Evolutionary conservation across 2,888 invertebrate species (phyloP).

Genomic region (Cheilosia scutellata): DNA sequence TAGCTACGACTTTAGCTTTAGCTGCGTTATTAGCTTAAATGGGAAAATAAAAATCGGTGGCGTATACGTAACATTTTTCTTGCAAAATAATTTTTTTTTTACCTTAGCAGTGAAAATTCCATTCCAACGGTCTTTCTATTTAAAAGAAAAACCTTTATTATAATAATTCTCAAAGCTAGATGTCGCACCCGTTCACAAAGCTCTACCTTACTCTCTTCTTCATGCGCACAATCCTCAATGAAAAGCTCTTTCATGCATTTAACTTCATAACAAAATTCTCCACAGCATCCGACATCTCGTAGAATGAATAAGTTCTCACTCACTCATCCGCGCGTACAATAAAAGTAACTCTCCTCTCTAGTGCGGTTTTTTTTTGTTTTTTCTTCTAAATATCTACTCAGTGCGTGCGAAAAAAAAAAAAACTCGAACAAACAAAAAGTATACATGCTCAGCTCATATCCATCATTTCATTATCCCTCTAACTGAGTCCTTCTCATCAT

Average conservation of each 20-base stretch:
- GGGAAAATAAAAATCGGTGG: neutral
- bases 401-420: constrained; percentile 41
- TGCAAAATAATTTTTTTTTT: neutral
- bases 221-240: constrained; percentile 46
- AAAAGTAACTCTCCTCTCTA: constrained; percentile 61
- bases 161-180: constrained; percentile 22
- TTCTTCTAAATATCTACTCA: constrained; percentile 29
- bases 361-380: constrained; percentile 31
- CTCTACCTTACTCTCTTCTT: constrained; percentile 6
- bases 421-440: neutral
- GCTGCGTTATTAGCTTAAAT: neutral
- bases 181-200: constrained; percentile 21
- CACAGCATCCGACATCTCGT: constrained; percentile 69
- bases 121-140: neutral
- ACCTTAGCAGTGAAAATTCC: neutral
- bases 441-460: constrained; percentile 38
- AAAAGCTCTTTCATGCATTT: constrained; percentile 40
- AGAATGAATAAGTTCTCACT: constrained; percentile 66
- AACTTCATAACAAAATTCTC: constrained; percentile 47
- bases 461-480: constrained; percentile 66
- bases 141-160: neutral
- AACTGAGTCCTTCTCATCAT: constrained; percentile 58
- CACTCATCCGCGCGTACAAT: constrained; percentile 67
- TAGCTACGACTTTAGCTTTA: too few relatives aligned
- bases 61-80: constrained; percentile 23